Evolutionary conservation across 2,797 vertebrate species (phyloP).

Genomic region (Lepus oiostolus): DNA sequence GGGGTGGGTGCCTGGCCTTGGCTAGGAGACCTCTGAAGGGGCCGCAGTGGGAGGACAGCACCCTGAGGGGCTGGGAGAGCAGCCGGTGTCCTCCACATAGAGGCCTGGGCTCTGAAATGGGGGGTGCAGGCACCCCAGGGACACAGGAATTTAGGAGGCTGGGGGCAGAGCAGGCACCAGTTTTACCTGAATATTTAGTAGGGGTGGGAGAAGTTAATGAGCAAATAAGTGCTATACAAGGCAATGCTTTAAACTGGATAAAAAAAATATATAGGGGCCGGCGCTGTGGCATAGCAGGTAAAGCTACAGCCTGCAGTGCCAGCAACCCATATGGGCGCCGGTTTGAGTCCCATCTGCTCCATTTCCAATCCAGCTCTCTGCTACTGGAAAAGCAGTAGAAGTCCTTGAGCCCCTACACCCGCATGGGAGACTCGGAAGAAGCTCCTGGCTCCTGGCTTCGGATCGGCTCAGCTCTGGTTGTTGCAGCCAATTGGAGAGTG

Average conservation of each 20-base stretch:
- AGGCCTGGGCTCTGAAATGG: not conserved
- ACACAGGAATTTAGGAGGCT: not conserved
- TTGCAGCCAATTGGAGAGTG: no score
- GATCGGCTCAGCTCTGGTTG: no score
- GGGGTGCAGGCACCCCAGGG: not conserved
- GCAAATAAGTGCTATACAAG: not conserved
- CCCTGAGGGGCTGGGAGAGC: not conserved
- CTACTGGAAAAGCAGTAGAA: no score
- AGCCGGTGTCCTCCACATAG: rapidly evolving
- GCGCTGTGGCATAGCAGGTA: no score
- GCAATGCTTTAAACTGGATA: not conserved
- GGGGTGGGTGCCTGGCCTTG: not conserved
- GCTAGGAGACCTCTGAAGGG: not conserved
- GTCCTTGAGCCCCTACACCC: no score
- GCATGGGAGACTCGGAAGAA: no score
- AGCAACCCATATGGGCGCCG: no score
- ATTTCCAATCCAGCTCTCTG: no score
- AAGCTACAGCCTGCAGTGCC: no score
- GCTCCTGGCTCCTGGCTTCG: no score
- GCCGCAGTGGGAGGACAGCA: not conserved
- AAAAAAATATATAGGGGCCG: not conserved
- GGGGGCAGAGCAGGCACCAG: no score
- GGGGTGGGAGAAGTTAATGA: not conserved
- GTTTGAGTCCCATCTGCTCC: no score
- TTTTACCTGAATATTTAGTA: not conserved